Conservation (phyloP, 2,888 invertebrate species). For the Catocala nupta region DNA sequence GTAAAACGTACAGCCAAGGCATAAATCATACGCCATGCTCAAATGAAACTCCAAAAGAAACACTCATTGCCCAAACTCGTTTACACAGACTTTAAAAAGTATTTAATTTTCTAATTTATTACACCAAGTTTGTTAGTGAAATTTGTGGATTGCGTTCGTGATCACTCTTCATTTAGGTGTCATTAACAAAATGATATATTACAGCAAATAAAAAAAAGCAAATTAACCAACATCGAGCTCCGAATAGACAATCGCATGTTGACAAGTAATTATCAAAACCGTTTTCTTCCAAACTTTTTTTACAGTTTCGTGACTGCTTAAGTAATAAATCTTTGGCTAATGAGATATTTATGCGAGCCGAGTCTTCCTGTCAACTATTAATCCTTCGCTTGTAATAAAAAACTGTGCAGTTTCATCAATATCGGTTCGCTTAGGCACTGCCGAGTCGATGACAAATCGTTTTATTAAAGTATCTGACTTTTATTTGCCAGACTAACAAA, state of each 20-base stretch:
- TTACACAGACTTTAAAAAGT: slow-evolving; percentile 41
- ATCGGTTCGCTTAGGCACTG: slow-evolving; percentile 51
- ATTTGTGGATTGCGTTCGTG: slow-evolving; percentile 69
- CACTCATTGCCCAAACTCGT: slow-evolving; percentile 27
- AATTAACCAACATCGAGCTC: slow-evolving; percentile 74
- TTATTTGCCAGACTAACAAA: slow-evolving; percentile 33
- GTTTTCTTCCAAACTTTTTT: slow-evolving; percentile 79
- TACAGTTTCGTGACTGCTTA: slow-evolving; percentile 81
- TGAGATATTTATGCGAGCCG: slow-evolving; percentile 85
- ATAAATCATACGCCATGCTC: slow-evolving; percentile 11
- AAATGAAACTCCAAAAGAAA: slow-evolving; percentile 32
- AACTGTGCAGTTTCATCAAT: slow-evolving; percentile 69
- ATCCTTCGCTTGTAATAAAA: slow-evolving; percentile 74
- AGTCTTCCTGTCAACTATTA: slow-evolving; percentile 81
- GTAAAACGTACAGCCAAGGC: too few relatives aligned
- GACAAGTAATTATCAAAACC: slow-evolving; percentile 85
- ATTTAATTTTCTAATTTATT: slow-evolving; percentile 49
- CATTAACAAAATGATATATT: slow-evolving; percentile 85
- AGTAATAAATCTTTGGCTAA: slow-evolving; percentile 84
- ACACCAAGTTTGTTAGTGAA: slow-evolving; percentile 53
- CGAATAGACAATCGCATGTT: slow-evolving; percentile 86
- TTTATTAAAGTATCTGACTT: slow-evolving; percentile 43
- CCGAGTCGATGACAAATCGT: slow-evolving; percentile 49
- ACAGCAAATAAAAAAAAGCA: slow-evolving; percentile 75
- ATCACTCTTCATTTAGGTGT: slow-evolving; percentile 79